Conservation (phyloP, 2,797 vertebrate genomes). For the Odontamblyopus rebecca region DNA sequence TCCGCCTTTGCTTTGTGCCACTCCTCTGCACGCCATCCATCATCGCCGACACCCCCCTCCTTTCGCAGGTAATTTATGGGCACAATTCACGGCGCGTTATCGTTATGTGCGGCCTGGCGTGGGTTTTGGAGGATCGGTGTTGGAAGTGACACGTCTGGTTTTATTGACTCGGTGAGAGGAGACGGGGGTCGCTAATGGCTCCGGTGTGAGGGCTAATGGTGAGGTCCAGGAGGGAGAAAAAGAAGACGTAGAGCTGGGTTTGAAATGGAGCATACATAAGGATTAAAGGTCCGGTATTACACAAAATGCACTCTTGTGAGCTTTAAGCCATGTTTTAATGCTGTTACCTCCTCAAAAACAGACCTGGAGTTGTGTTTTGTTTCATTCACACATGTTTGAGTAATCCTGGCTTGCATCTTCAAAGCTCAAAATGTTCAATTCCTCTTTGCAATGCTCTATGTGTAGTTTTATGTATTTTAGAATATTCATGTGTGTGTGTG, state of each 20-base stretch:
- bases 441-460: too few species aligned
- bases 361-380: too few species aligned
- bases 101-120: constrained; percentile 45
- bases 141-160: constrained; percentile 33
- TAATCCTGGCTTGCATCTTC: too few species aligned
- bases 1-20: constrained; percentile 67
- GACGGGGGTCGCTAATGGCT: constrained; percentile 56
- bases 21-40: constrained; percentile 72
- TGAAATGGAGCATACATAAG: background rate
- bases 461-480: too few species aligned
- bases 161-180: constrained; percentile 27
- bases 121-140: constrained; percentile 31
- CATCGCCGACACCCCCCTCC: constrained; percentile 55
- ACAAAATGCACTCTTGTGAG: too few species aligned
- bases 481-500: too few species aligned
- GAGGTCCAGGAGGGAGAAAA: constrained; percentile 8
- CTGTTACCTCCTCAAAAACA: too few species aligned
- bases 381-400: too few species aligned
- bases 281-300: background rate
- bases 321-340: too few species aligned
- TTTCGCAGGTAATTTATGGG: constrained; percentile 60
- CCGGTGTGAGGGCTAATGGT: constrained; percentile 35
- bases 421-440: too few species aligned
- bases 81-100: constrained; percentile 59
- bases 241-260: background rate